phyloP scores from a whole-genome alignment of 2,113 vertebrate species.

The Actenoides hombroni region DNA sequence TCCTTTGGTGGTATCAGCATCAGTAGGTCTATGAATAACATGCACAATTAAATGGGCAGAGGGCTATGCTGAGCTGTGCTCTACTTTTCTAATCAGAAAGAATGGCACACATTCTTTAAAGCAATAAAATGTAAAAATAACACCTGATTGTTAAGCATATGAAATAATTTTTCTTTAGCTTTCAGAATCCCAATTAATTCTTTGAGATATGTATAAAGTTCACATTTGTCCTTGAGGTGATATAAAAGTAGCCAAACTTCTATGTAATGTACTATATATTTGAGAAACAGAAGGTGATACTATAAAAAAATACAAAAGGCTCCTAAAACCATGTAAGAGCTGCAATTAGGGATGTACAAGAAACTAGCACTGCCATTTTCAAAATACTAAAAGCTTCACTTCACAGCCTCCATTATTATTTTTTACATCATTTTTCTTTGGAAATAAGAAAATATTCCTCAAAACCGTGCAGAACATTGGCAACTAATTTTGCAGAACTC shows the following conservation, averaged over 20 bases:
- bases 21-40: neutral
- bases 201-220: neutral
- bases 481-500: neutral
- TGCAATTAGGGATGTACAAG: neutral
- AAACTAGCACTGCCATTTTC: neutral
- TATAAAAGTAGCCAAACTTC: neutral
- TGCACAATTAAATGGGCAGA: neutral
- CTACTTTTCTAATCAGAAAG: neutral
- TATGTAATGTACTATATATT: neutral
- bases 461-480: neutral
- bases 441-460: neutral
- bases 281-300: conserved; percentile 17
- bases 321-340: neutral
- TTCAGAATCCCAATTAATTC: neutral
- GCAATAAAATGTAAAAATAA: neutral
- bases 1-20: neutral
- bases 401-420: neutral
- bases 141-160: neutral
- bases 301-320: neutral
- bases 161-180: neutral
- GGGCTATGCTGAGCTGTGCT: neutral
- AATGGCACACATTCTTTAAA: neutral
- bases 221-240: neutral
- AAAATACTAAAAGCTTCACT: neutral
- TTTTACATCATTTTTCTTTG: neutral